Conservation (phyloP, 2,888 invertebrate species). For the Congeria kusceri region DNA sequence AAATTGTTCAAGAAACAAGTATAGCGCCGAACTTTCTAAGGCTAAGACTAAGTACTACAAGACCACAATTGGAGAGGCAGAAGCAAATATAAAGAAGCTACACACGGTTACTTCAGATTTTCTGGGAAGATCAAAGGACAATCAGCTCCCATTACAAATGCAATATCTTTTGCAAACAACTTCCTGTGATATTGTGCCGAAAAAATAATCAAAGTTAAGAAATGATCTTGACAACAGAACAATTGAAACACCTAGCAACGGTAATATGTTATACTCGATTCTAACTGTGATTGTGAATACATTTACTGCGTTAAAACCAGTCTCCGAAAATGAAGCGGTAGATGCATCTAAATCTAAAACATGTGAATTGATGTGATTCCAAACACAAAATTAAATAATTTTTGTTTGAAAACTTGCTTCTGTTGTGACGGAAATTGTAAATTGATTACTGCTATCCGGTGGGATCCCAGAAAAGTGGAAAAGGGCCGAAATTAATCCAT, state of each 20-base stretch:
- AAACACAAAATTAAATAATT: constrained; percentile 20
- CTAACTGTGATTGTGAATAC: not conserved
- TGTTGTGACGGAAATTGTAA: constrained; percentile 23
- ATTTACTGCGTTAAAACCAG: constrained; percentile 15
- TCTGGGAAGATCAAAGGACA: constrained; percentile 23
- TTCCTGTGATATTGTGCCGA: constrained; percentile 28
- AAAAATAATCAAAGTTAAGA: constrained; percentile 24
- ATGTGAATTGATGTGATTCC: constrained; percentile 30
- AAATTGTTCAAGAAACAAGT: constrained; percentile 19
- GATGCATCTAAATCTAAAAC: constrained; percentile 24
- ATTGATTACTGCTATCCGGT: constrained; percentile 9
- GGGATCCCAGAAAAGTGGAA: constrained; percentile 19
- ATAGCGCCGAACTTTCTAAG: constrained; percentile 14
- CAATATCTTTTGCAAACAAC: constrained; percentile 28
- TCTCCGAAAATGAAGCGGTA: constrained; percentile 6
- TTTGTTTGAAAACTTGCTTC: constrained; percentile 2
- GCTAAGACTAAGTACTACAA: constrained; percentile 27
- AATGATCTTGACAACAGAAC: constrained; percentile 16
- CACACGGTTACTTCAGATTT: constrained; percentile 30
- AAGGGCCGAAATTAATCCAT: not conserved
- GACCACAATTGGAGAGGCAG: constrained; percentile 30
- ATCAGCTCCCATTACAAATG: constrained; percentile 27
- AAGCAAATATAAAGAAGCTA: constrained; percentile 30
- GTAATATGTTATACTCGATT: too few species aligned
- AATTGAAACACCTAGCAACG: too few species aligned